Evolutionary conservation across 2,888 invertebrate species (phyloP).

Genomic region (Oeneis ivallda): DNA sequence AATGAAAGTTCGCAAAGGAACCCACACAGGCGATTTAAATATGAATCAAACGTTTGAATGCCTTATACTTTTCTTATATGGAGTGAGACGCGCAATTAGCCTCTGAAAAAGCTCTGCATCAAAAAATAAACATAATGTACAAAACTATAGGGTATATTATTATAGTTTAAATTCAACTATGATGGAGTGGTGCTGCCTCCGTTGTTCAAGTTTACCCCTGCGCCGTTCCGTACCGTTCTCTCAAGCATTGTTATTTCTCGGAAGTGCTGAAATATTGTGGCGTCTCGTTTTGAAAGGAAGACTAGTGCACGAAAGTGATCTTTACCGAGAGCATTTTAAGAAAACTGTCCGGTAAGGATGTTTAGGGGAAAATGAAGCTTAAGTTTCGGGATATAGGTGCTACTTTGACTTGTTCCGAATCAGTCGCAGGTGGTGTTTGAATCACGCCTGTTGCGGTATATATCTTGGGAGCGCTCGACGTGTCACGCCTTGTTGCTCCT

Average conservation of each 20-base stretch:
- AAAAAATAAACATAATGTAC: neutral
- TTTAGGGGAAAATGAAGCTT: constrained; percentile 49
- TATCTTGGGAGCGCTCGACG: constrained; percentile 63
- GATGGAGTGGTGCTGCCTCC: constrained; percentile 67
- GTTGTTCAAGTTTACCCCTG: constrained; percentile 59
- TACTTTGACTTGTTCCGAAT: constrained; percentile 41
- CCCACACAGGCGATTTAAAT: too few species aligned
- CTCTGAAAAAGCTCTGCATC: too few species aligned
- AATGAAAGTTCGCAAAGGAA: too few species aligned
- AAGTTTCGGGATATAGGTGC: constrained; percentile 39
- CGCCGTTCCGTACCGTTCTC: constrained; percentile 57
- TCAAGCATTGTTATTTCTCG: constrained; percentile 76
- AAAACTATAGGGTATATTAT: constrained; percentile 36
- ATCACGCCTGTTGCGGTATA: constrained; percentile 72
- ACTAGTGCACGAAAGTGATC: constrained; percentile 60
- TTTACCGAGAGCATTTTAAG: constrained; percentile 56
- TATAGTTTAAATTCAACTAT: constrained; percentile 49
- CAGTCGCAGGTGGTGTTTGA: constrained; percentile 71
- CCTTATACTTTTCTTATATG: too few species aligned
- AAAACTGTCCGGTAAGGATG: constrained; percentile 56
- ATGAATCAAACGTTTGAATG: too few species aligned
- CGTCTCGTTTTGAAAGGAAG: constrained; percentile 57
- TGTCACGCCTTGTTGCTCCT: constrained; percentile 63
- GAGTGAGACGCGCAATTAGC: too few species aligned
- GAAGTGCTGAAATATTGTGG: constrained; percentile 74